These are phyloP conservation scores for Tipula confusa DNA, from an alignment of 2,888 invertebrate species.

Conservation along the genomic window DNA sequence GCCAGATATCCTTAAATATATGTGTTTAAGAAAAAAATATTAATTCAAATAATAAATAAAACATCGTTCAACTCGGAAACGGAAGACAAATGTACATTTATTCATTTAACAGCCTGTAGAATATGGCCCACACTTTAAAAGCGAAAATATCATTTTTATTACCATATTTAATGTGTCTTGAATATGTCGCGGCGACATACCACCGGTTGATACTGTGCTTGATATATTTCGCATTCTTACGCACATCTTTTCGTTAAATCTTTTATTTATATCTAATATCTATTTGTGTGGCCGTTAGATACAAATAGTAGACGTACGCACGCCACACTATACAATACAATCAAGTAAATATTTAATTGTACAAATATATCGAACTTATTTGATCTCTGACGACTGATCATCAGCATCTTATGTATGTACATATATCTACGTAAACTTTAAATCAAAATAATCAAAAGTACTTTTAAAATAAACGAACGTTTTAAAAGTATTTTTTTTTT, in stretches of 20 bases:
- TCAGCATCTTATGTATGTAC: not conserved
- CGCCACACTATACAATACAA: not conserved
- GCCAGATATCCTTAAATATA: too few relatives aligned
- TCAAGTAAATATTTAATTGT: not conserved
- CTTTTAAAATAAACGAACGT: not conserved
- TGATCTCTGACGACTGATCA: not conserved
- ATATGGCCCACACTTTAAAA: too few relatives aligned
- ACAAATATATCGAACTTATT: not conserved
- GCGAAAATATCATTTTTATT: too few relatives aligned
- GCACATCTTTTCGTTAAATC: not conserved
- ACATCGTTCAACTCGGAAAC: too few relatives aligned
- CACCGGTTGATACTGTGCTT: too few relatives aligned
- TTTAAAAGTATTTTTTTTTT: not conserved
- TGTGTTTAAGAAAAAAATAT: too few relatives aligned
- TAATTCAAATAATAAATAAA: too few relatives aligned
- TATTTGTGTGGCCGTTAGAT: not conserved
- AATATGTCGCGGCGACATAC: too few relatives aligned
- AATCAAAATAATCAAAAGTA: not conserved
- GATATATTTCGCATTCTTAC: not conserved
- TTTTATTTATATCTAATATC: not conserved
- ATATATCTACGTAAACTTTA: not conserved
- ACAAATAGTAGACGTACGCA: not conserved
- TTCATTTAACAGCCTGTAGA: too few relatives aligned
- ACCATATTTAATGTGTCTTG: too few relatives aligned
- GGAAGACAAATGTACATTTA: too few relatives aligned